Evolutionary conservation across 2,113 vertebrate species (phyloP).

Genomic region (Egretta garzetta): DNA sequence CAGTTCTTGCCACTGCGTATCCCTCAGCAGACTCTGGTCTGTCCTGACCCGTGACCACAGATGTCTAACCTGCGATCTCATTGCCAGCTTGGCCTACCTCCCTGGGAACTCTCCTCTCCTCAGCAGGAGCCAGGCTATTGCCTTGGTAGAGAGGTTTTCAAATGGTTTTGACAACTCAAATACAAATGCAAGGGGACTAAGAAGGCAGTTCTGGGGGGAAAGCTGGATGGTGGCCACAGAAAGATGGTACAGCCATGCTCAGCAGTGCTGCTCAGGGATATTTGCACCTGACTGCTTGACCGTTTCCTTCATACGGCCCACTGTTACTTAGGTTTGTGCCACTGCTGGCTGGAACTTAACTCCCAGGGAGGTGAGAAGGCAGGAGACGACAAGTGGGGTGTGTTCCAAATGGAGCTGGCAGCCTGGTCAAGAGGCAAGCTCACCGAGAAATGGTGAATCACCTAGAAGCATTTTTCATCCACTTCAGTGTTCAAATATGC

Average conservation of each 20-base stretch:
- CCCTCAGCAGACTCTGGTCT: background rate
- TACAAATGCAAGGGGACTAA: background rate
- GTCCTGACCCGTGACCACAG: background rate
- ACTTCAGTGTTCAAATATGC: background rate
- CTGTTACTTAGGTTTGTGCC: background rate
- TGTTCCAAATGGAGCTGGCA: background rate
- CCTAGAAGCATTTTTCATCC: background rate
- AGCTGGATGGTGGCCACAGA: background rate
- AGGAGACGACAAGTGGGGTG: fast-evolving
- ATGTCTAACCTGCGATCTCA: background rate
- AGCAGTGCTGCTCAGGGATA: background rate
- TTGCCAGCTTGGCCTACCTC: background rate
- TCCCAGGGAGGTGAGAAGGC: background rate
- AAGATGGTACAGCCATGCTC: fast-evolving
- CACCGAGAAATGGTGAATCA: background rate
- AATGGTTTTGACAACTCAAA: background rate
- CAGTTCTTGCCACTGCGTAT: background rate
- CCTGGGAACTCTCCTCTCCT: background rate
- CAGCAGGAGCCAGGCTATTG: background rate
- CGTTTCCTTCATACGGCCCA: background rate
- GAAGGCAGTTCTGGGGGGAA: background rate
- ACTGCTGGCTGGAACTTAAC: background rate
- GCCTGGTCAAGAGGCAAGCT: background rate
- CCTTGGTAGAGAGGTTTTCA: background rate
- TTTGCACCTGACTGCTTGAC: background rate